Conservation (phyloP, 1,140 invertebrate species). For the Euglossa dilemma region DNA sequence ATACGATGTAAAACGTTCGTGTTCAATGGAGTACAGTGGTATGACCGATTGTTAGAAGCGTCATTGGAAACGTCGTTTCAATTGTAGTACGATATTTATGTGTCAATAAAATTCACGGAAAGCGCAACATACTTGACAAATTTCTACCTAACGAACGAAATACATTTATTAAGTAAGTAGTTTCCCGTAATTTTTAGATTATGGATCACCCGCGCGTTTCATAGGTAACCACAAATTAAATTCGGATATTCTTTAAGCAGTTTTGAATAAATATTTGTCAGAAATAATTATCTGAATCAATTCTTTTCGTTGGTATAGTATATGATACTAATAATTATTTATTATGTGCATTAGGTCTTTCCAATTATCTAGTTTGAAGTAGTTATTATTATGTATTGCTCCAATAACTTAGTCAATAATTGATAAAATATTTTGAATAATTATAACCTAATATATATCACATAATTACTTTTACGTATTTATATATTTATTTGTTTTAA, state of each 20-base stretch:
- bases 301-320: neutral
- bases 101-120: conserved; percentile 36
- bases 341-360: neutral
- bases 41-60: conserved; percentile 60
- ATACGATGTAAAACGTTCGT: conserved; percentile 31
- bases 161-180: conserved; percentile 58
- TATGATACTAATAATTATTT: neutral
- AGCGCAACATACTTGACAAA: conserved; percentile 22
- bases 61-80: conserved; percentile 54
- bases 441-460: neutral
- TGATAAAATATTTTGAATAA: neutral
- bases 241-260: conserved; percentile 12
- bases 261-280: conserved; percentile 27
- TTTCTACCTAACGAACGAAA: conserved; percentile 8
- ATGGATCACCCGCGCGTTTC: conserved; percentile 43
- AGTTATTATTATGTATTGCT: conserved; percentile 6
- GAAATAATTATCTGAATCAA: neutral
- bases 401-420: neutral
- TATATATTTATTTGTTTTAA: neutral
- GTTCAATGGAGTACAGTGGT: conserved; percentile 58
- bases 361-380: neutral
- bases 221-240: conserved; percentile 63
- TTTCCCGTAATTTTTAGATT: neutral
- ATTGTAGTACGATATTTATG: conserved; percentile 57
- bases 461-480: too few species aligned